Base-by-base conservation (phyloP, 2,888 invertebrate genomes). In the Platypus cylindrus region DNA sequence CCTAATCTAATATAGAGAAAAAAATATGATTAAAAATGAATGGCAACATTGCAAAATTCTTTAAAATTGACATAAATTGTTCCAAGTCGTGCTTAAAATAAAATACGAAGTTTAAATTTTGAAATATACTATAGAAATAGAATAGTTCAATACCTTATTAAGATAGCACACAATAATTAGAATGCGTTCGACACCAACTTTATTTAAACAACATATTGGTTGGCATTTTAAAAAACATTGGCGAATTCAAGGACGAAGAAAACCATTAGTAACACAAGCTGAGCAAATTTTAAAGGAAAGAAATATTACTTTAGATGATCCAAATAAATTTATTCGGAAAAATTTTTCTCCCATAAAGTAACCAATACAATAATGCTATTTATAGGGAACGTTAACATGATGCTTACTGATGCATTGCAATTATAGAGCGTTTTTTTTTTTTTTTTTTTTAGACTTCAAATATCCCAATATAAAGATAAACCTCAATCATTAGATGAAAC, bases 181-280 rank as follows among this genome's bases (percentile, higher is more conserved):
- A 55, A 85, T 85, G 85, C 75, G 71, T 47, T 47, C 80, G 24
- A 71, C 79, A 9, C 65, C 65, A 40, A 60, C 68, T 40, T 60
- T 83, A 45, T 66, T 60, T 37, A 65, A 71, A 17, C 80, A 83
- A 50, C 79, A 85, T 54, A 69, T 83, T 46, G 80, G 71, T 27
- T 73, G 78, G 65, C 72, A 75, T 65, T 75, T 78, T 45, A 75
- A 75, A 56, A 70, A 66, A 42, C 72, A 81, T 56, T 87, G 86
- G 86, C 59, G 70, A 43, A 48, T 70, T 2, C 75, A 78, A 60
- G 74, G 79, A 1, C 72, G 71, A 53, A 67, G 73, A 43, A 62
- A 62, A 38, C 63, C 75, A 0, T 42, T 59, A 3, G 68, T 77
- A 32, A 70, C 71, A 2, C 66, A 66, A 1, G 63, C 73, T 2